Conservation (phyloP, 2,797 vertebrate species). For the Notolepis coatsorum region DNA sequence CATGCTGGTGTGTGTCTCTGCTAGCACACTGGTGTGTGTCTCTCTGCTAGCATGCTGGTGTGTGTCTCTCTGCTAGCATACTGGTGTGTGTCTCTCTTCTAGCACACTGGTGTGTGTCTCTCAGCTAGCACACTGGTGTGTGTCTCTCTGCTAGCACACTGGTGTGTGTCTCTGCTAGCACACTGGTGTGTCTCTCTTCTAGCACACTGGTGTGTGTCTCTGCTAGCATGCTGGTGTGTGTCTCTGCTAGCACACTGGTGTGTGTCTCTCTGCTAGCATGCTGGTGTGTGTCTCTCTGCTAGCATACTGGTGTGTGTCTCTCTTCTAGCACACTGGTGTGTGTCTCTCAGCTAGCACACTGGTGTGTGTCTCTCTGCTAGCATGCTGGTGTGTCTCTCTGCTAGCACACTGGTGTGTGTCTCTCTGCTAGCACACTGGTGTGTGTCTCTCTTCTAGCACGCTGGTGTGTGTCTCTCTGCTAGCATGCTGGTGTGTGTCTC, state of each 20-base stretch:
- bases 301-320: conserved; percentile 12
- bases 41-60: conserved; percentile 10
- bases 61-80: conserved; percentile 5
- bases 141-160: background rate
- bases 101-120: conserved; percentile 29
- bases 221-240: no score
- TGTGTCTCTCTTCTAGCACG: no score
- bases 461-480: conserved; percentile 16
- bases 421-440: conserved; percentile 10
- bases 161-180: conserved; percentile 17
- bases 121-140: conserved; percentile 5
- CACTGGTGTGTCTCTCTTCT: conserved; percentile 31
- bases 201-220: conserved; percentile 4
- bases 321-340: conserved; percentile 27
- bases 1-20: conserved; percentile 15
- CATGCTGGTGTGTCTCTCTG: conserved; percentile 15
- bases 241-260: conserved; percentile 30
- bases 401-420: conserved; percentile 29
- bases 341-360: conserved; percentile 15
- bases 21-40: conserved; percentile 29
- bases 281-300: conserved; percentile 3
- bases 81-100: conserved; percentile 16
- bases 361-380: conserved; percentile 4
- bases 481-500: conserved; percentile 33
- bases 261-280: conserved; percentile 21